A percentile compares a stretch with the other conserved stretches of the same genome.
These are phyloP conservation scores for Reticulitermes speratus DNA, from an alignment of 1,140 invertebrate genomes.

Conservation along the genomic window DNA sequence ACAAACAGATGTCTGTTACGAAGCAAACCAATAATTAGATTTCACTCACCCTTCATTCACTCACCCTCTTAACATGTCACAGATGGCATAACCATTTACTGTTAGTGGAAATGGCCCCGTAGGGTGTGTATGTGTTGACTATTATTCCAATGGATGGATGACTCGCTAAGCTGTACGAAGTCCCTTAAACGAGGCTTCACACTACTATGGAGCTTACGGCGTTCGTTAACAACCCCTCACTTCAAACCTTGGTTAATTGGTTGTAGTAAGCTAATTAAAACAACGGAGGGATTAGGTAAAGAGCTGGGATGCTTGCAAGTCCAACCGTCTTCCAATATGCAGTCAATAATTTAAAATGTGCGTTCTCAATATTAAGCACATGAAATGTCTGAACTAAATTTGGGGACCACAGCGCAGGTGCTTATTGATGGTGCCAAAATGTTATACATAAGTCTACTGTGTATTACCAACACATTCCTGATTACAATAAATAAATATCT, in stretches of 20 bases:
- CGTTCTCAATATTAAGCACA: not conserved
- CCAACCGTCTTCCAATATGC: not conserved
- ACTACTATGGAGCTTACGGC: not conserved
- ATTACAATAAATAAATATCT: too few species aligned
- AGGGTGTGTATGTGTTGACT: not conserved
- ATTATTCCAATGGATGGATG: constrained; percentile 16
- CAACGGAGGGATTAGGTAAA: not conserved
- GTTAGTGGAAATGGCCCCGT: not conserved
- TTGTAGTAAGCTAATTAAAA: not conserved
- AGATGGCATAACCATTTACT: constrained; percentile 3
- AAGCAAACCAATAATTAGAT: constrained; percentile 3
- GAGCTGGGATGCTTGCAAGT: not conserved
- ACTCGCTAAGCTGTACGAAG: not conserved
- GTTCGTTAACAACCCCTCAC: not conserved
- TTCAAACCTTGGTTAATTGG: constrained; percentile 6
- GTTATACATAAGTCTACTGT: too few species aligned
- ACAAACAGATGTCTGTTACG: not conserved
- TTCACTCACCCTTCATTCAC: not conserved
- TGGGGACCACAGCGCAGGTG: too few species aligned
- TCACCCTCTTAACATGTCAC: not conserved
- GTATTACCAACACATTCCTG: too few species aligned
- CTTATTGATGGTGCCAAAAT: too few species aligned
- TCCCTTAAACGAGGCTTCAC: not conserved
- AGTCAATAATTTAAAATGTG: not conserved
- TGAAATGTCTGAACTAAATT: too few species aligned